Percentiles rank a stretch among this genome's conserved stretches.
These are phyloP conservation scores for Schizotus pectinicornis DNA, from an alignment of 2,888 invertebrate species.

Conservation along the genomic window DNA sequence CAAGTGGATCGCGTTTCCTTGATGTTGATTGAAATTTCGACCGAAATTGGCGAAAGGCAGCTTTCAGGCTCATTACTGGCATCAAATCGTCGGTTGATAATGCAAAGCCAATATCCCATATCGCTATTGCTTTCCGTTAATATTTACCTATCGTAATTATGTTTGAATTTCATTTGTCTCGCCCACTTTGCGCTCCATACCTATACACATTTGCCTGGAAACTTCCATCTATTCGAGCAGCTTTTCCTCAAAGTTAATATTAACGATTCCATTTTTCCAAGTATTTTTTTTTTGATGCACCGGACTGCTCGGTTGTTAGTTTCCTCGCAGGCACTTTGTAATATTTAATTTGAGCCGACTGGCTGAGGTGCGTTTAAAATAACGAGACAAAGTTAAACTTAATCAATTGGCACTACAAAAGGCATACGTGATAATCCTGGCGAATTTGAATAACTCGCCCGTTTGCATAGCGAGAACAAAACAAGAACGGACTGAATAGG, in stretches of 20 bases:
- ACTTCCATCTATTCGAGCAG: background rate
- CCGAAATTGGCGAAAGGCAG: background rate
- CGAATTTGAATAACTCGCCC: slow-evolving; percentile 25
- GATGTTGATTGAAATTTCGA: background rate
- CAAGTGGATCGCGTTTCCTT: background rate
- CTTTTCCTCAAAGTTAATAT: background rate
- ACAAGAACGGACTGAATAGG: slow-evolving; percentile 24
- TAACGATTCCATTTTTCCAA: background rate
- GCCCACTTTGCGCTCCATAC: no score
- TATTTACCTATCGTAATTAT: slow-evolving; percentile 21
- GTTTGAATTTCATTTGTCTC: slow-evolving; percentile 22
- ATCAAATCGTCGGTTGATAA: background rate
- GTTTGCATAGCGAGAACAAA: slow-evolving; percentile 22
- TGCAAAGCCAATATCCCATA: slow-evolving; percentile 8
- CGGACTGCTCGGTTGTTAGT: background rate
- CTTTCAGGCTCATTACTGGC: background rate
- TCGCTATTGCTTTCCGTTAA: slow-evolving; percentile 7
- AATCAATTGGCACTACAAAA: slow-evolving; percentile 27
- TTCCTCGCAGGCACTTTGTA: background rate
- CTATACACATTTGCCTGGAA: no score
- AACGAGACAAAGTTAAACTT: slow-evolving; percentile 16
- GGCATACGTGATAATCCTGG: slow-evolving; percentile 24
- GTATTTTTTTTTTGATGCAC: background rate
- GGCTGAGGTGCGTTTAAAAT: background rate
- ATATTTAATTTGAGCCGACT: background rate